phyloP scores from a whole-genome alignment of 2,797 vertebrate species.

The Pipistrellus nathusii region DNA sequence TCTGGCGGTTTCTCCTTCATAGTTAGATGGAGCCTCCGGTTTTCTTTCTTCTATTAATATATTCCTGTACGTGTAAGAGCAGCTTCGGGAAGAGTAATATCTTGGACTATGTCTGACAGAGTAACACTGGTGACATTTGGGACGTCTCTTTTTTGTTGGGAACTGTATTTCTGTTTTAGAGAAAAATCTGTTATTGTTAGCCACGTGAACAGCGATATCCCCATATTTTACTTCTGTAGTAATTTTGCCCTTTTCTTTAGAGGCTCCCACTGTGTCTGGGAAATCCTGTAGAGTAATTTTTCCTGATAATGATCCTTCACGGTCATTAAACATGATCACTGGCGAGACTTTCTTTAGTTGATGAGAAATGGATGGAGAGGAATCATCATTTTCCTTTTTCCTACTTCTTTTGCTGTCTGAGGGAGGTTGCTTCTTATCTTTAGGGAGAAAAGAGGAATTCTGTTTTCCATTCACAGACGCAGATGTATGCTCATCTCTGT shows the following conservation, averaged over 20 bases:
- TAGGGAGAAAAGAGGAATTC: slow-evolving; percentile 77
- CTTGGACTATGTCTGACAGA: slow-evolving; percentile 73
- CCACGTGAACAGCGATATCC: slow-evolving; percentile 86
- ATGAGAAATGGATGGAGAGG: slow-evolving; percentile 76
- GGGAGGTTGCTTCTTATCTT: slow-evolving; percentile 74
- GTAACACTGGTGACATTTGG: slow-evolving; percentile 71
- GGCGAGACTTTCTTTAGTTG: slow-evolving; percentile 87
- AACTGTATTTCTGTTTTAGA: slow-evolving; percentile 82
- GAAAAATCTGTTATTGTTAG: slow-evolving; percentile 87
- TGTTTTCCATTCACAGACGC: slow-evolving; percentile 83
- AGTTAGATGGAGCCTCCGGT: slow-evolving; percentile 18
- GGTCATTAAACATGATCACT: slow-evolving; percentile 86
- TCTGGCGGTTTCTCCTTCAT: slow-evolving; percentile 62
- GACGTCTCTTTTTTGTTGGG: slow-evolving; percentile 80
- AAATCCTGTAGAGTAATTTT: slow-evolving; percentile 82
- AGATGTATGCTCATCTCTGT: slow-evolving; percentile 81
- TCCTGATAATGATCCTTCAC: slow-evolving; percentile 77
- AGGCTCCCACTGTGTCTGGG: slow-evolving; percentile 61
- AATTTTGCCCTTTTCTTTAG: slow-evolving; percentile 79
- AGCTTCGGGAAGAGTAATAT: slow-evolving; percentile 53
- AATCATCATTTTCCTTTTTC: slow-evolving; percentile 77
- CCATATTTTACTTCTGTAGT: slow-evolving; percentile 87
- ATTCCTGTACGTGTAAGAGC: neutral
- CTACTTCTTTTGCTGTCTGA: slow-evolving; percentile 77
- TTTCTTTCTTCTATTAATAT: slow-evolving; percentile 52